Conservation (phyloP, 2,113 vertebrate genomes). For the Uropsilus gracilis region DNA sequence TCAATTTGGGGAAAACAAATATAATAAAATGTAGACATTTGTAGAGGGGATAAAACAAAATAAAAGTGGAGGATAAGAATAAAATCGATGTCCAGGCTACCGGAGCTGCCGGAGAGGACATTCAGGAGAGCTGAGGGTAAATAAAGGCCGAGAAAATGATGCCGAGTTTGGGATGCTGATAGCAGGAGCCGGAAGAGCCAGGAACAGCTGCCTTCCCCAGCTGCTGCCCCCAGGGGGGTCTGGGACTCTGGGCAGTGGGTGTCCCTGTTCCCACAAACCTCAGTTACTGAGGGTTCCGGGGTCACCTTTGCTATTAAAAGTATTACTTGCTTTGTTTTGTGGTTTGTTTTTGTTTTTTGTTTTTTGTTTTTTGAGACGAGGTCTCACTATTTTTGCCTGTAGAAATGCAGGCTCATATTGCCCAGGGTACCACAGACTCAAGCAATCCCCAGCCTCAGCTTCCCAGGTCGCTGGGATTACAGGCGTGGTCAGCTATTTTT, state of each 20-base stretch:
- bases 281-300: no score
- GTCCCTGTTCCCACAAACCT: no score
- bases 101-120: not conserved
- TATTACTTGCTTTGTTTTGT: not conserved
- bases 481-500: no score
- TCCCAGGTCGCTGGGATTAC: no score
- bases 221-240: not conserved
- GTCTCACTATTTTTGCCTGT: no score
- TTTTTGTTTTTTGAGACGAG: no score
- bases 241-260: not conserved
- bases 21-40: conserved; percentile 59
- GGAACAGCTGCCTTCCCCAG: not conserved
- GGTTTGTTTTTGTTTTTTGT: no score
- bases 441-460: no score
- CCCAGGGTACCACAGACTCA: no score
- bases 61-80: not conserved
- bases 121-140: not conserved
- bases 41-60: conserved; percentile 52
- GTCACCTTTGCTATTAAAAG: no score
- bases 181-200: not conserved
- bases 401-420: no score
- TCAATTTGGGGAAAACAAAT: conserved; percentile 42
- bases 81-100: conserved; percentile 19
- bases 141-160: not conserved
- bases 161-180: not conserved